These are phyloP conservation scores for Chionomys nivalis DNA, from an alignment of 2,113 vertebrate genomes.

Conservation along the genomic window DNA sequence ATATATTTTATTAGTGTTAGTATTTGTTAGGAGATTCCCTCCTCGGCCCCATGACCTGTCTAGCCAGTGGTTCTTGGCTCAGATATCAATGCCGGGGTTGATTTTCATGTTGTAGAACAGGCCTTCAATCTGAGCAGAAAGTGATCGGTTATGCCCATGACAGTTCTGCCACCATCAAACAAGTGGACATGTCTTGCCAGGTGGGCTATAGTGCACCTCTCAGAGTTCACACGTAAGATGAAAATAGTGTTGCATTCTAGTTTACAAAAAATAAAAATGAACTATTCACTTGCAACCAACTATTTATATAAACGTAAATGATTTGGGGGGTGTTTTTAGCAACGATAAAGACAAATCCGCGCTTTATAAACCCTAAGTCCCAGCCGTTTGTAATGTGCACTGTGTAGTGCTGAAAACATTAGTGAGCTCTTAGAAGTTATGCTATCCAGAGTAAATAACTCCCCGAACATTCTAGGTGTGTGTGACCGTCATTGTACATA, in stretches of 20 bases:
- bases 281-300: neutral
- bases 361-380: neutral
- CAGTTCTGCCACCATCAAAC: neutral
- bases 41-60: neutral
- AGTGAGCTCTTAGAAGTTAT: neutral
- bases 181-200: neutral
- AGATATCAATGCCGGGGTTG: neutral
- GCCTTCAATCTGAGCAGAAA: neutral
- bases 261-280: neutral
- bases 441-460: neutral
- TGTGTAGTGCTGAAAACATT: neutral
- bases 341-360: neutral
- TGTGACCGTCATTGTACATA: neutral
- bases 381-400: neutral
- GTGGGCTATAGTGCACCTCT: neutral
- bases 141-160: neutral
- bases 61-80: neutral
- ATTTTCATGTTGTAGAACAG: no score
- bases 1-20: no score
- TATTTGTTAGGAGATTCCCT: neutral
- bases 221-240: neutral
- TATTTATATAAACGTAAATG: conserved; percentile 13
- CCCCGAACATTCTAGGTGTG: neutral
- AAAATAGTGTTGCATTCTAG: neutral
- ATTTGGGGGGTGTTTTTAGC: neutral